Evolutionary conservation across 2,888 invertebrate species (phyloP).

Genomic region (Beris chalybata): DNA sequence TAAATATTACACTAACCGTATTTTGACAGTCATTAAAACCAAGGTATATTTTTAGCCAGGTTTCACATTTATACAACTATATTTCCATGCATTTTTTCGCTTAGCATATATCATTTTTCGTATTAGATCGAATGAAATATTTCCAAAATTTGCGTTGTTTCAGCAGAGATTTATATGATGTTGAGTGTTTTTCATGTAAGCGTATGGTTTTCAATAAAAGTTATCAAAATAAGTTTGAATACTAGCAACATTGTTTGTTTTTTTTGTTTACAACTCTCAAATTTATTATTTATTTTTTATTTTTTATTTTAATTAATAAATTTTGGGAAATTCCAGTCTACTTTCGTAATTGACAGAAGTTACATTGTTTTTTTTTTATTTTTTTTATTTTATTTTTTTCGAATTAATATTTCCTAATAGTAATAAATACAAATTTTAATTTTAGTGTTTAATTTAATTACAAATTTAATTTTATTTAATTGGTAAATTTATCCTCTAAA

Average conservation of each 20-base stretch:
- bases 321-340: slow-evolving; percentile 54
- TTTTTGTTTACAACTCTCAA: not conserved
- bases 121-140: too few species aligned
- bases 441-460: slow-evolving; percentile 6
- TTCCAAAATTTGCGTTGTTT: too few species aligned
- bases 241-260: not conserved
- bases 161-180: too few species aligned
- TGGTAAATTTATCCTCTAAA: too few species aligned
- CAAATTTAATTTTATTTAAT: too few species aligned
- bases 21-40: too few species aligned
- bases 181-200: not conserved
- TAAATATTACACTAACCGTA: too few species aligned
- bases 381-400: not conserved
- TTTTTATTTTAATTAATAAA: slow-evolving; percentile 34
- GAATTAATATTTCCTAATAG: slow-evolving; percentile 3
- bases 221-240: too few species aligned
- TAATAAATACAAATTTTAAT: slow-evolving; percentile 27
- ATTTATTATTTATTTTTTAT: slow-evolving; percentile 14
- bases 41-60: too few species aligned
- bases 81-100: too few species aligned
- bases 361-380: slow-evolving; percentile 47
- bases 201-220: not conserved
- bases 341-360: slow-evolving; percentile 57
- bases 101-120: too few species aligned
- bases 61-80: too few species aligned